Evolutionary conservation across 2,113 vertebrate genomes (phyloP), one percentile per base, ranked within the genome.

Genomic region (Microcebus jonahi): DNA sequence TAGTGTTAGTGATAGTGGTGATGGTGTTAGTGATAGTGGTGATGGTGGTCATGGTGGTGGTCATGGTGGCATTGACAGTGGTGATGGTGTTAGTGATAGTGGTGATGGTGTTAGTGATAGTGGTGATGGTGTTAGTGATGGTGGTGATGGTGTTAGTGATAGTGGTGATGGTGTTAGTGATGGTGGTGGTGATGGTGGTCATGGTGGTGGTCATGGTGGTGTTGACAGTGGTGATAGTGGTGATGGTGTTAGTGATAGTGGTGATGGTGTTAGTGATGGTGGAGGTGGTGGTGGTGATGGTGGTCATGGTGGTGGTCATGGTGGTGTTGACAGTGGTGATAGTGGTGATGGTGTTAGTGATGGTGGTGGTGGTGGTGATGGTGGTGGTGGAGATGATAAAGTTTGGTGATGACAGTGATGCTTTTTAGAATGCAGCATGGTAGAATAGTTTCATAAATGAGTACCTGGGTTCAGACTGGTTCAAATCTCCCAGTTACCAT

Each of bases 81-180:
- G 1, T 31, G n/a, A 3, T n/a, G 15, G 3, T 25, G 4, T 68
- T 2, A 53, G 1, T 31, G n/a, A 3, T n/a, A 15, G 3, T 25
- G 4, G 11, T 31, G 11, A 1, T 76, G 9, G 42, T 42, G 42
- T 6, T 42, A 6, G 42, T 42, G 42, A 42, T 39, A 3, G 4
- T 11, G 14, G 3, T 57, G 1, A 42, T 42, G 23, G 3, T 20
- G 11, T 15, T 48, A 29, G 17, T 79, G 27, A 23, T 21, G 48
- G 0, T 61, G 73, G 27, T n/a, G 20, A 2, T 65, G 31, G 42
- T 42, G 42, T 42, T 42, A 42, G 42, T 45, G 42, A 45, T 45
- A 45, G 45, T 45, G 45, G 8, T 45, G 45, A 45, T 45, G 45
- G 45, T 45, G 45, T 1, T 45, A 8, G 7, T 45, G 45, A 8